Percentiles rank a stretch among this genome's conserved stretches.
phyloP scores from a whole-genome alignment of 53 echinoderm and acorn worm species.

The Patiria pectinifera region DNA sequence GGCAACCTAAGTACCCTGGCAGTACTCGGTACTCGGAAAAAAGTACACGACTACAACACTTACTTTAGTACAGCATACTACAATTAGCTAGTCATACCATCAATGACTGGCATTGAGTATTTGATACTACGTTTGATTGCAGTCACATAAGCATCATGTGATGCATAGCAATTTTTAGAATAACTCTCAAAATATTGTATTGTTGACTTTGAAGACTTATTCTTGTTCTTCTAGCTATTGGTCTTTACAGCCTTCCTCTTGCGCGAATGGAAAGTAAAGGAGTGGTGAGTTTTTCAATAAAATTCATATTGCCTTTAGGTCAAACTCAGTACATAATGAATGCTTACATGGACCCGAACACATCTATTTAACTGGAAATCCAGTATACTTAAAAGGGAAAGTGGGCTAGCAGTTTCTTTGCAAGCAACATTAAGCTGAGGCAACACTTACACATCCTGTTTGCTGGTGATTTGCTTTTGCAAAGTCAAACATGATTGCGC shows the following conservation, averaged over 20 bases:
- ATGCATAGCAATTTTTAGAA: neutral
- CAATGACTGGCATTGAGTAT: too few relatives aligned
- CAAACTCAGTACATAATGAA: too few relatives aligned
- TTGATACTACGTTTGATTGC: too few relatives aligned
- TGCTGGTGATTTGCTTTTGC: neutral
- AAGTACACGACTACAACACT: too few relatives aligned
- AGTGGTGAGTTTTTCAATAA: conserved; percentile 78
- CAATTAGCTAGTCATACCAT: too few relatives aligned
- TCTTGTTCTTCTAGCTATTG: conserved; percentile 75
- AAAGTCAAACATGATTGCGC: neutral
- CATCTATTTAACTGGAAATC: neutral
- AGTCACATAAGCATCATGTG: too few relatives aligned
- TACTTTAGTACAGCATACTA: too few relatives aligned
- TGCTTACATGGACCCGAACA: neutral
- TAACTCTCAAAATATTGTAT: too few relatives aligned
- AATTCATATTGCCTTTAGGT: neutral
- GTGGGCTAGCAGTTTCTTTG: too few relatives aligned
- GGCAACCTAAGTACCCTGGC: too few relatives aligned
- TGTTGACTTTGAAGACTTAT: neutral
- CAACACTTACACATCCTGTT: neutral
- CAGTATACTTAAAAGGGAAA: too few relatives aligned
- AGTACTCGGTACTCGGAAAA: too few relatives aligned
- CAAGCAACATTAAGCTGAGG: neutral
- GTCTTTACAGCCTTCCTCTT: conserved; percentile 81
- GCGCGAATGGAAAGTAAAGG: conserved; percentile 82